A percentile compares a stretch with the other conserved stretches of the same genome.
Conservation (phyloP, 2,888 invertebrate genomes). For the Octodonta nipae region DNA sequence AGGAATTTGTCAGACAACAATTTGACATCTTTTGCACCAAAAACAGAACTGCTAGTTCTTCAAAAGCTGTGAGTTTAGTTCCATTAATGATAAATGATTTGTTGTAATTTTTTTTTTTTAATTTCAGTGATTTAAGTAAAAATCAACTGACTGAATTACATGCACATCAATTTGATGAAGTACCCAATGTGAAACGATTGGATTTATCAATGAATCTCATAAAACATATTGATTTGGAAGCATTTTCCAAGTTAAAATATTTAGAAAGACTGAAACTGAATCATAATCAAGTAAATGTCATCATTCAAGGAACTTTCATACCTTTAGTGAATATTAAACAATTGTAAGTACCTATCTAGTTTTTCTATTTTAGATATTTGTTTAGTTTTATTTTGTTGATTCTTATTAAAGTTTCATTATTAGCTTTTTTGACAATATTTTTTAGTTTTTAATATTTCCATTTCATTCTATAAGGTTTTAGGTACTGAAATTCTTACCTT, state of each 20-base stretch:
- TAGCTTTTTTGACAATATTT: no score
- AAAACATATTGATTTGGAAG: conserved; percentile 50
- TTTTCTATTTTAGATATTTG: no score
- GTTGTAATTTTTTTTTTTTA: neutral
- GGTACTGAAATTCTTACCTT: no score
- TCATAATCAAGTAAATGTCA: conserved; percentile 57
- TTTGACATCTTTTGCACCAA: conserved; percentile 44
- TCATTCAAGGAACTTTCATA: conserved; percentile 59
- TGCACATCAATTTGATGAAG: conserved; percentile 59
- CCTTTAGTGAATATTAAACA: conserved; percentile 53
- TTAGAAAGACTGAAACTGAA: conserved; percentile 57
- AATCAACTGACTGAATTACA: conserved; percentile 64
- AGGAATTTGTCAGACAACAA: conserved; percentile 55
- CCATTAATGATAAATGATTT: neutral
- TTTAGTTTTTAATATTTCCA: no score
- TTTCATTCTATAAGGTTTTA: no score
- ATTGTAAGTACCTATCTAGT: conserved; percentile 47
- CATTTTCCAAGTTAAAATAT: conserved; percentile 54
- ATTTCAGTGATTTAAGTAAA: conserved; percentile 60
- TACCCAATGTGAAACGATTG: conserved; percentile 54
- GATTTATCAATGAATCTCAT: conserved; percentile 61
- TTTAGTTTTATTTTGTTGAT: no score
- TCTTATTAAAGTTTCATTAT: no score
- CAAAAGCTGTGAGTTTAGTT: conserved; percentile 53
- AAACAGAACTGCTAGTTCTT: conserved; percentile 49